Evolutionary conservation across 2,113 vertebrate species (phyloP), one percentile per base, ranked within the genome.

Genomic region (Oreocharis arfaki): DNA sequence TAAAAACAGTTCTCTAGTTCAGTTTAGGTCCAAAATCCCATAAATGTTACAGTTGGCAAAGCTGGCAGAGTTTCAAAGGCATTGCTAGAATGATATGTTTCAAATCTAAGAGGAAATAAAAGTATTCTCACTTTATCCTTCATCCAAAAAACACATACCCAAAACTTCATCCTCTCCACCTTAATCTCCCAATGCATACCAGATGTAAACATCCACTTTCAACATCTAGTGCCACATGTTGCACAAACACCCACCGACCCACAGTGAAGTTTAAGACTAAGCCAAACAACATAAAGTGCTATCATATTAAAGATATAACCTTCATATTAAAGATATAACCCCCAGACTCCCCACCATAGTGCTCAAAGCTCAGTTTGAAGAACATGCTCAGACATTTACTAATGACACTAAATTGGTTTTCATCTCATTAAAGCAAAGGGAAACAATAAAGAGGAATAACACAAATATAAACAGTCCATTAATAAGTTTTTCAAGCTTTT

Each of bases 1-100:
- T 96, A 97, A 97, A 97, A 97, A 97, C 97, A 97, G 97, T 92
- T 96, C 93, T 93, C 94, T 88, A 91, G 96, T 95, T 95, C 97
- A 89, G 83, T 94, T 96, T 94, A 95, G 89, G 93, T 96, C 95
- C 91, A 93, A 96, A 96, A 96, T 92, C 93, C 86, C 94, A 93
- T 96, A 95, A 91, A 97, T 90, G 89, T 86, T 84, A 69, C 33
- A 56, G 85, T 87, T 96, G 96, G 96, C 89, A 97, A 95, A 97
- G 92, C 90, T 97, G 70, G 94, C 94, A 95, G 64, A 80, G 85
- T 94, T 94, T 97, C 97, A 96, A 97, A 96, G 94, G 89, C 91
- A 95, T 84, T 79, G 90, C 95, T 91, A 91, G 95, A 96, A 97
- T 95, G 95, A 96, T 97, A 96, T 86, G 87, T 92, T 96, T 95